Base-by-base conservation (phyloP, 2,113 vertebrate species). In the Muntiacus reevesi region DNA sequence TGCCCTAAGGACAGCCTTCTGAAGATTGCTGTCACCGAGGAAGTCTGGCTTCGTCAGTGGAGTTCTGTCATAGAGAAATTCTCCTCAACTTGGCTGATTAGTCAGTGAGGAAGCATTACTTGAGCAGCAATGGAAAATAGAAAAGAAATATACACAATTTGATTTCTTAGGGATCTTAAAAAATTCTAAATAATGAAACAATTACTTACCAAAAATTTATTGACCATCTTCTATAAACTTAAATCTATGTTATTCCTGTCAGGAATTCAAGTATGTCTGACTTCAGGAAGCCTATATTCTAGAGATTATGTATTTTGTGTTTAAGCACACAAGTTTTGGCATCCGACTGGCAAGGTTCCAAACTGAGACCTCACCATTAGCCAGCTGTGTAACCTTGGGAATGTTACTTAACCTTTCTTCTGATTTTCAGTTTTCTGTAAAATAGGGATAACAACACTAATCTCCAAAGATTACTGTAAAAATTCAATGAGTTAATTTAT, bases 341-440 rank as follows among this genome's bases (percentile, higher is more conserved):
- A 3, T 90, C 87, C 84, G 83, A 59, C 28, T 60, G 59, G 7
- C 85, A 64, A 45, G 14, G 2, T 89, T 89, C 67, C 90, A 87
- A 91, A 78, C 12, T 4, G 2, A 13, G 4, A 50, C 40, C 89
- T 93, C 40, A 10, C 64, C 30, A 25, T 10, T 82, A 47, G 40
- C 45, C 47, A 60, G 28, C 12, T 74, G 33, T 52, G 45, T 81
- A n/a, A 43, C 4, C 67, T 87, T 54, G 87, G 19, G 40, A 74
- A 86, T 74, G 25, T 62, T 81, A 62, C 40, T 87, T 93, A 36
- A 86, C 12, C 7, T 85, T 79, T 85, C 67, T 45, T 91, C 59
- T 45, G 23, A 67, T 71, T 86, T 95, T 96, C 36, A 15, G 25
- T 85, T 95, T 97, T 91, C 16, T 83, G 57, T 85, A 90, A 87